phyloP scores from a whole-genome alignment of 2,888 invertebrate species.

The Yponomeuta malinellus region DNA sequence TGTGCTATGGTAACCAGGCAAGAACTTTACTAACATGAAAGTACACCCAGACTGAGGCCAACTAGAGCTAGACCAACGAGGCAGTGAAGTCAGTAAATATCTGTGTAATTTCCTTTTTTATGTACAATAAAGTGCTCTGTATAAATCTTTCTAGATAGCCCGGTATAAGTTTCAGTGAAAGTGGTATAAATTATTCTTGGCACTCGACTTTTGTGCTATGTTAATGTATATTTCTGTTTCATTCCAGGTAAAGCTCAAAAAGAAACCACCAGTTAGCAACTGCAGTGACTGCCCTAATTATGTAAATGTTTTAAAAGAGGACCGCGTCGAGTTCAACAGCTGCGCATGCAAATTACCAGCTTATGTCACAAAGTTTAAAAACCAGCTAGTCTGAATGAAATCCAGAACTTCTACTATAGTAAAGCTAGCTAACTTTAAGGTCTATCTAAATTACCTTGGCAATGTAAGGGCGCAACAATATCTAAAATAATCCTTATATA shows the following conservation, averaged over 20 bases:
- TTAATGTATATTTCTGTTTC: slow-evolving; percentile 78
- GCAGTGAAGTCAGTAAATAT: too few relatives aligned
- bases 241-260: neutral
- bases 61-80: too few relatives aligned
- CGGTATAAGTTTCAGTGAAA: too few relatives aligned
- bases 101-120: too few relatives aligned
- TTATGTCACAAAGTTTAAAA: neutral
- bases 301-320: neutral
- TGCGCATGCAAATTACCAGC: neutral
- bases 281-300: neutral
- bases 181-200: too few relatives aligned
- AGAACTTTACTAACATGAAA: too few relatives aligned
- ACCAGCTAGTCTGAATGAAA: neutral
- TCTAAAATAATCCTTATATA: too few relatives aligned
- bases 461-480: too few relatives aligned
- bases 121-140: too few relatives aligned
- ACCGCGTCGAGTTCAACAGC: neutral
- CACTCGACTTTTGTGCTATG: slow-evolving; percentile 20
- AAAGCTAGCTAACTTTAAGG: neutral
- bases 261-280: neutral
- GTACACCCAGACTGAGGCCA: too few relatives aligned
- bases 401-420: neutral
- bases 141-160: too few relatives aligned
- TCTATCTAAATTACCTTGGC: neutral
- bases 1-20: too few relatives aligned